Conservation (phyloP, 2,113 vertebrate genomes). For the Shinisaurus crocodilurus region DNA sequence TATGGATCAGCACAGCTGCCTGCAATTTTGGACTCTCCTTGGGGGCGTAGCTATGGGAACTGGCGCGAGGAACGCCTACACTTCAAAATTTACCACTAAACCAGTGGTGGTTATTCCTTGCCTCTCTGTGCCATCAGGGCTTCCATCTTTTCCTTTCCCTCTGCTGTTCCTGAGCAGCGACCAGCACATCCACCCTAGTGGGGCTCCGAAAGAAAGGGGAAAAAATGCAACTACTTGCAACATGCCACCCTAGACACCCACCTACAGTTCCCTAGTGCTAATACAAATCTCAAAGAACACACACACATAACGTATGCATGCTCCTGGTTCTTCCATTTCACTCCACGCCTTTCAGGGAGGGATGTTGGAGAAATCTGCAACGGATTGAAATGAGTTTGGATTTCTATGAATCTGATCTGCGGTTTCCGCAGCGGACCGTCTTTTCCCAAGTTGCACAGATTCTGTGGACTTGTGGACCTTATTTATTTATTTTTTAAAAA, state of each 20-base stretch:
- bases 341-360: not conserved
- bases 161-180: constrained; percentile 42
- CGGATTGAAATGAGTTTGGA: too few relatives aligned
- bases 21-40: too few relatives aligned
- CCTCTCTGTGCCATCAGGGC: not conserved
- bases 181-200: not conserved
- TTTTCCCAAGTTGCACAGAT: too few relatives aligned
- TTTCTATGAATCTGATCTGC: too few relatives aligned
- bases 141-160: not conserved
- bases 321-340: not conserved
- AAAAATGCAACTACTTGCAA: not conserved
- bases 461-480: too few relatives aligned
- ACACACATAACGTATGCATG: not conserved
- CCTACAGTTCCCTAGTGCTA: not conserved
- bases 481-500: too few relatives aligned
- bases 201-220: not conserved
- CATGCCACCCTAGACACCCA: constrained; percentile 32
- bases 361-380: too few relatives aligned
- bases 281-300: not conserved
- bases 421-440: too few relatives aligned
- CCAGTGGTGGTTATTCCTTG: not conserved
- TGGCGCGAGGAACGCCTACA: too few relatives aligned
- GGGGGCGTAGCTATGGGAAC: too few relatives aligned
- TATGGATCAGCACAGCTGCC: too few relatives aligned
- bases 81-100: too few relatives aligned